A percentile compares a stretch with the other conserved stretches of the same genome.
Evolutionary conservation across 2,888 invertebrate species (phyloP).

Genomic region (Macrosoma leucophasiata): DNA sequence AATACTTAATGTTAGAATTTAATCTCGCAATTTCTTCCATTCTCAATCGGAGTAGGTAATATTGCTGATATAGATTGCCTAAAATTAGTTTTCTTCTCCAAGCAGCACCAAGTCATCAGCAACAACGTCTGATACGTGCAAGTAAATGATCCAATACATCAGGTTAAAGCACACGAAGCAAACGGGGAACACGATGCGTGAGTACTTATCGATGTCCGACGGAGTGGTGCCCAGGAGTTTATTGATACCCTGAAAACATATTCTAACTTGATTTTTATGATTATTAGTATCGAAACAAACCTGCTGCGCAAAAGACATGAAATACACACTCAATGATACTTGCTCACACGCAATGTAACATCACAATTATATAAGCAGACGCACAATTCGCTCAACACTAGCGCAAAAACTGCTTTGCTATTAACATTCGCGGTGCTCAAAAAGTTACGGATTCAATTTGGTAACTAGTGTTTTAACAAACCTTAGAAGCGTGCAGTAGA

Average conservation of each 20-base stretch:
- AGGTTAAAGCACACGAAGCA: slow-evolving; percentile 99
- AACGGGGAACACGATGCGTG: slow-evolving; percentile 97
- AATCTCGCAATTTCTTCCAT: too few relatives aligned
- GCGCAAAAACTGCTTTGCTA: slow-evolving; percentile 4
- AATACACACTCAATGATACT: too few relatives aligned
- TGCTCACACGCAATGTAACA: too few relatives aligned
- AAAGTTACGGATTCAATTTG: neutral
- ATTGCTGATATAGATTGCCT: too few relatives aligned
- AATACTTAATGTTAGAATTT: too few relatives aligned
- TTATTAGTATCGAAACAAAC: slow-evolving; percentile 24
- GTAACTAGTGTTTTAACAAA: slow-evolving; percentile 21
- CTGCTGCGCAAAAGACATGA: slow-evolving; percentile 8
- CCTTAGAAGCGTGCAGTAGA: slow-evolving; percentile 63
- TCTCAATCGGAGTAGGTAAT: too few relatives aligned
- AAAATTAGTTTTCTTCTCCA: slow-evolving; percentile 69
- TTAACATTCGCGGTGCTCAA: slow-evolving; percentile 4
- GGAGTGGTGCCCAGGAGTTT: slow-evolving; percentile 94
- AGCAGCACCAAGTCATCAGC: slow-evolving; percentile 93
- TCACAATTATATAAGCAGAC: too few relatives aligned
- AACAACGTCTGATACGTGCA: slow-evolving; percentile 96
- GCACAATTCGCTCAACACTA: slow-evolving; percentile 5
- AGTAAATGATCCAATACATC: slow-evolving; percentile 98
- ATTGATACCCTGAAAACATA: slow-evolving; percentile 83
- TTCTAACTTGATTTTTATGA: slow-evolving; percentile 33
- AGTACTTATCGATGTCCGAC: slow-evolving; percentile 99